Evolutionary conservation across 2,888 invertebrate species (phyloP).

Genomic region (Chirona hameri): DNA sequence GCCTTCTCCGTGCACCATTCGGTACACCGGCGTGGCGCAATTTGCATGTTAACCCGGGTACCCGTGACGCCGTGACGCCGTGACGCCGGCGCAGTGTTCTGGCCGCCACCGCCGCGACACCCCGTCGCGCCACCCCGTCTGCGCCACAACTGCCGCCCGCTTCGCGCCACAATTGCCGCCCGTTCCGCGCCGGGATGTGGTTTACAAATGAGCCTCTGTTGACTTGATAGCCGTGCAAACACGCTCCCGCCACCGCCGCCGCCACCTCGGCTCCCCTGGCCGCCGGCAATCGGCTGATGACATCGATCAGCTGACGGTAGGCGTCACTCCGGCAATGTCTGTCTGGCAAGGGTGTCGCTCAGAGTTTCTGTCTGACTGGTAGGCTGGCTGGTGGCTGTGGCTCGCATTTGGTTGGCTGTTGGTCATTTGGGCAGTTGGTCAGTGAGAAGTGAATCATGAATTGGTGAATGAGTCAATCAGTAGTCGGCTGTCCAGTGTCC

Average conservation of each 20-base stretch:
- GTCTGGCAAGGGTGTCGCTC: too few species aligned
- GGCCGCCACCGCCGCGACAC: background rate
- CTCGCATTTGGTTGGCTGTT: too few species aligned
- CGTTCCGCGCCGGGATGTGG: background rate
- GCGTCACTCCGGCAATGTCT: too few species aligned
- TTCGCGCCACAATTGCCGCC: background rate
- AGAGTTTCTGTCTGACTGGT: too few species aligned
- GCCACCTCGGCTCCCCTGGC: background rate
- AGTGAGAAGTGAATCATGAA: too few species aligned
- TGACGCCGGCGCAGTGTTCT: background rate
- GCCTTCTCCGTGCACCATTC: background rate
- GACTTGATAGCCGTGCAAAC: constrained; percentile 29
- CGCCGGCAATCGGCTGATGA: background rate
- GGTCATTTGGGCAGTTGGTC: too few species aligned
- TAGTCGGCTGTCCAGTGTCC: too few species aligned
- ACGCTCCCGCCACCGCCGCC: constrained; percentile 24
- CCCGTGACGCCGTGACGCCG: background rate
- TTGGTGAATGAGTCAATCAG: too few species aligned
- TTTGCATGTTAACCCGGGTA: background rate
- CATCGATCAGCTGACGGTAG: background rate
- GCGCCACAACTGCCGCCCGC: background rate
- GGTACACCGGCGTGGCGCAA: background rate
- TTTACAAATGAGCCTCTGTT: constrained; percentile 27
- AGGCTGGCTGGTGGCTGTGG: too few species aligned
- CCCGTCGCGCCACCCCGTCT: background rate